Percentiles rank a stretch among this genome's conserved stretches.
Conservation (phyloP, 2,797 vertebrate genomes). For the Oceanodroma leucorhoa region DNA sequence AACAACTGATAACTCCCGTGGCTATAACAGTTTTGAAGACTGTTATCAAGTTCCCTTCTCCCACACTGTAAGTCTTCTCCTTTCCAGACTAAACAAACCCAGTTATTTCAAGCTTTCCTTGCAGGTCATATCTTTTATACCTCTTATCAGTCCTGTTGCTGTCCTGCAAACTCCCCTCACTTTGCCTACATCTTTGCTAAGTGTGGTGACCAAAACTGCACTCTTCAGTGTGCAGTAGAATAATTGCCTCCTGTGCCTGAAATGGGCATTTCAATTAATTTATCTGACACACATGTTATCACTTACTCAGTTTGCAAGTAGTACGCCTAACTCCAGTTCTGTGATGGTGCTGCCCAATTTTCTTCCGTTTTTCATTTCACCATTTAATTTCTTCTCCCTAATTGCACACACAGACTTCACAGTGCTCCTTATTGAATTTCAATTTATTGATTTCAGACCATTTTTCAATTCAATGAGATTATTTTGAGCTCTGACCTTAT, state of each 20-base stretch:
- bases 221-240: background rate
- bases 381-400: background rate
- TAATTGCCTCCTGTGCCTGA: background rate
- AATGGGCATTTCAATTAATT: background rate
- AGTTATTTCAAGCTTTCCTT: slow-evolving; percentile 30
- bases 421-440: background rate
- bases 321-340: background rate
- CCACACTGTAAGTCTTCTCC: background rate
- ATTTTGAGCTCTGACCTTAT: background rate
- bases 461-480: background rate
- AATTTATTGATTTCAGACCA: background rate
- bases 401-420: background rate
- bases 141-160: slow-evolving; percentile 26
- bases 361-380: background rate
- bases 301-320: background rate
- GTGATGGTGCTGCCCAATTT: background rate
- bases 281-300: background rate
- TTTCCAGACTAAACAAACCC: slow-evolving; percentile 53
- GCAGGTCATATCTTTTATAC: background rate
- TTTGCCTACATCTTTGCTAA: background rate
- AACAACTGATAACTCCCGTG: background rate
- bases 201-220: background rate
- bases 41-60: background rate
- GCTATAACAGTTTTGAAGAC: background rate
- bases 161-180: background rate